Base-by-base conservation (phyloP, 2,113 vertebrate genomes). In the Danionella cerebrum region DNA sequence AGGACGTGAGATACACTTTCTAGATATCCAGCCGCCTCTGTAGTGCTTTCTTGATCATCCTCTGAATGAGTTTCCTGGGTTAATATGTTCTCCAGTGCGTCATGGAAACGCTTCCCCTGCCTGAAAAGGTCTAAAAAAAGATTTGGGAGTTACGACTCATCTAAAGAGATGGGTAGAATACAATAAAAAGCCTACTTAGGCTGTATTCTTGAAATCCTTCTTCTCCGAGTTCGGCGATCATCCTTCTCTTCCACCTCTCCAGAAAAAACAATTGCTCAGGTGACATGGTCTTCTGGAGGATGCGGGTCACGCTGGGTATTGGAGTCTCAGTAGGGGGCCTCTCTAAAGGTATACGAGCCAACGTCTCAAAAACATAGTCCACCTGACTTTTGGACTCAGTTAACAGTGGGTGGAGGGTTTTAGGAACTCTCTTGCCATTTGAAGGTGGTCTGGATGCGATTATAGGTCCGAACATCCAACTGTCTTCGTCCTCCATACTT, bases 251-350 rank as follows among this genome's bases (percentile, higher is more conserved):
- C 96, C 95, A 99, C 11, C 91, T 91, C 67, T 97, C 91, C 75
- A 99, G 80, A 69, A 84, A 90, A 74, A 93, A 94, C 13, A 78
- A 50, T 78, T 97, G 96, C 55, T 92, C 84, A 0, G 83, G 74
- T 3, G 94, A 87, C 70, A 98, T 84, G 0, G 96, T 98, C 76
- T 91, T 83, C n/a, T 97, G 91, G 27, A 99, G 90, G 48, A 99
- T 72, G 5, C 78, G 85, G 1, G 94, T 97, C 64, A 99, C 95
- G 12, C 96, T 97, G 2, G 94, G 89, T 1, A 78, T 16, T 0
- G 9, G 44, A 22, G 72, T 52, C 21, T 72, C 80, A 10, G 73
- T 54, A 3, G 63, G 41, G 0, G 1, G 54, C 59, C 78, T 86
- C 14, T 84, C 71, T 11, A 94, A 78, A 5, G 24, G 4, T 2